These are phyloP conservation scores for Pelecanus crispus DNA, from an alignment of 2,113 vertebrate genomes.

Conservation along the genomic window DNA sequence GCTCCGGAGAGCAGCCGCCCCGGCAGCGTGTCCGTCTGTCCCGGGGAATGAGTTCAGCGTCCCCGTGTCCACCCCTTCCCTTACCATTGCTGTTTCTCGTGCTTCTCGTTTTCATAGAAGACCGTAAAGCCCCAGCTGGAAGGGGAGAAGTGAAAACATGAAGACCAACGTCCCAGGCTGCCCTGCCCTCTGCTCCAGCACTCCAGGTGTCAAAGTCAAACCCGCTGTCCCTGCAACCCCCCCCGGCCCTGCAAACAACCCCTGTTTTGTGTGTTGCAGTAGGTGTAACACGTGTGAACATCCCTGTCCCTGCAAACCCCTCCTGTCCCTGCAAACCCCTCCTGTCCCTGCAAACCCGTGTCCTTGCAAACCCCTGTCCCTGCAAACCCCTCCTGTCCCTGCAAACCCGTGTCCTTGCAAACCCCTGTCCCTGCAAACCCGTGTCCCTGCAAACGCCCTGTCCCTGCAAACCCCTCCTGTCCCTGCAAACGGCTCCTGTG, in stretches of 20 bases:
- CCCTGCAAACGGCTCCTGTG: too few species aligned
- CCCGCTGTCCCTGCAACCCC: too few species aligned
- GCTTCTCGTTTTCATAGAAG: constrained; percentile 84
- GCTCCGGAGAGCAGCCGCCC: background rate
- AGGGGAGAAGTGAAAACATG: background rate
- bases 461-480: too few species aligned
- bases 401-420: too few species aligned
- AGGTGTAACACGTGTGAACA: too few species aligned
- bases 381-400: too few species aligned
- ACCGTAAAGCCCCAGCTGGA: constrained; percentile 90
- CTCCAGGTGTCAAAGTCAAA: background rate
- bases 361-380: background rate
- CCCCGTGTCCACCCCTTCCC: background rate
- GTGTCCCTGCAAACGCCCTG: too few species aligned
- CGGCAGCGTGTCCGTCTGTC: fast-evolving
- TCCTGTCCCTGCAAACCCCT: background rate
- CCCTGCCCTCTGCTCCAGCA: background rate
- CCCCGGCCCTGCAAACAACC: background rate
- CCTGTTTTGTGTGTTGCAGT: too few species aligned
- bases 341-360: too few species aligned
- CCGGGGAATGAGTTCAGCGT: background rate
- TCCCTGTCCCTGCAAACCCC: background rate
- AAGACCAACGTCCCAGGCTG: fast-evolving
- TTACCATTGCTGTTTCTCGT: constrained; percentile 94
- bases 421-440: too few species aligned